Base-by-base conservation (phyloP, 2,113 vertebrate genomes). In the Sisor rabdophorus region DNA sequence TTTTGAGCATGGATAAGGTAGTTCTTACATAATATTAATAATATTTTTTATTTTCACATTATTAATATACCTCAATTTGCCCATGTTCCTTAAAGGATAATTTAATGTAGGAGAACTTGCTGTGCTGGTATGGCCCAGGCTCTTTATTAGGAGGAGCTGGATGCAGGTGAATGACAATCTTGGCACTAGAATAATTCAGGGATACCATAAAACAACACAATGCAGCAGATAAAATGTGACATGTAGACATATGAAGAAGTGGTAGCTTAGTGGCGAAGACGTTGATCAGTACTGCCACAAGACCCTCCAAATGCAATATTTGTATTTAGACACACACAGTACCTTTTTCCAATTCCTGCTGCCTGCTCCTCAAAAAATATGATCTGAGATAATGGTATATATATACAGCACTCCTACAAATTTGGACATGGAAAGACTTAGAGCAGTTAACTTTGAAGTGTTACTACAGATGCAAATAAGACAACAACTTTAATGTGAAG, bases 71-170 rank as follows among this genome's bases (percentile, higher is more conserved):
- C 91, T 98, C 96, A 79, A 98, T 98, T 87, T 99, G 96, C 2
- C 96, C 97, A 77, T 99, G 97, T 76, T 99, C 96, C 88, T 94
- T 98, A 89, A 99, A 99, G 65, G 97, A 98, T 78, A 98, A 87
- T 75, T 96, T 98, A 84, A 99, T 90, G 54, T 93, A 94, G 60
- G 95, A 93, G 74, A 92, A 97, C 84, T 94, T 97, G 92, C 97
- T 98, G 44, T 89, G 91, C 87, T 98, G 96, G 86, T 98, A 97
- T 0, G 95, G 97, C 20, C 97, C 96, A 19, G 95, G 94, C 30
- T 98, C 96, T 87, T 95, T 98, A 89, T 92, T 94, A 47, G 91
- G 77, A 83, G 92, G 75, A 53, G 85, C 40, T 32, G 94, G 89
- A 70, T 98, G 93, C 79, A 99, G 92, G 86, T 99, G 96, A 83